phyloP scores from a whole-genome alignment of 2,888 invertebrate genomes.

The Ganaspis brasiliensis region DNA sequence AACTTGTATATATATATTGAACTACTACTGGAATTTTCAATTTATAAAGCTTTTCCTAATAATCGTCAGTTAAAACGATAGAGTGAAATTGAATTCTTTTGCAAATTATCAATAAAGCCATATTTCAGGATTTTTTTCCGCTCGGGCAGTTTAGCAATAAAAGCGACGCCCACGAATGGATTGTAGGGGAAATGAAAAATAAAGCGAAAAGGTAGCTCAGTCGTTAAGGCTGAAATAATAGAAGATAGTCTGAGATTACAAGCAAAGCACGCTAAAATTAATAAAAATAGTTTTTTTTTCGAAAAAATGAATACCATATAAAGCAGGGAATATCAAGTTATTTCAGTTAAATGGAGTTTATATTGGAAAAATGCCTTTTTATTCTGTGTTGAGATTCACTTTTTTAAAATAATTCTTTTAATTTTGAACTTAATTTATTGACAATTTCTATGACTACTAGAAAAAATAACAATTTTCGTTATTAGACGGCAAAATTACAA shows the following conservation, averaged over 20 bases:
- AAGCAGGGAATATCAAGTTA: too few species aligned
- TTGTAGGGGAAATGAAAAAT: constrained; percentile 46
- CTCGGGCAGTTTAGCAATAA: constrained; percentile 1
- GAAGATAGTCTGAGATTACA: neutral
- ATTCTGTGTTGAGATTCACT: too few species aligned
- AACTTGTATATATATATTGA: too few species aligned
- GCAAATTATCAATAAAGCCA: constrained; percentile 3
- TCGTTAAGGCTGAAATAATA: constrained; percentile 63
- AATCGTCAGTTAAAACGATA: neutral
- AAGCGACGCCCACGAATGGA: constrained; percentile 5
- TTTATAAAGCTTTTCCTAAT: neutral
- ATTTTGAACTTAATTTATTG: too few species aligned
- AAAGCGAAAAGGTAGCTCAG: constrained; percentile 66
- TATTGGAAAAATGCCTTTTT: too few species aligned
- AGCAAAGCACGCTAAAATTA: neutral
- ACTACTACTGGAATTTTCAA: constrained; percentile 9
- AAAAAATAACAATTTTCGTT: too few species aligned
- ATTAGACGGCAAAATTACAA: too few species aligned
- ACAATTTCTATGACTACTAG: too few species aligned
- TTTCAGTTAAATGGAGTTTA: too few species aligned
- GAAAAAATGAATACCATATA: too few species aligned
- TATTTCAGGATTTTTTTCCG: constrained; percentile 19
- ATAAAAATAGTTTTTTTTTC: too few species aligned
- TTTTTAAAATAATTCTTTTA: too few species aligned
- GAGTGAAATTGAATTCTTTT: constrained; percentile 12